Base-by-base conservation (phyloP, 1,140 invertebrate species). In the Lanistes nyassanus region DNA sequence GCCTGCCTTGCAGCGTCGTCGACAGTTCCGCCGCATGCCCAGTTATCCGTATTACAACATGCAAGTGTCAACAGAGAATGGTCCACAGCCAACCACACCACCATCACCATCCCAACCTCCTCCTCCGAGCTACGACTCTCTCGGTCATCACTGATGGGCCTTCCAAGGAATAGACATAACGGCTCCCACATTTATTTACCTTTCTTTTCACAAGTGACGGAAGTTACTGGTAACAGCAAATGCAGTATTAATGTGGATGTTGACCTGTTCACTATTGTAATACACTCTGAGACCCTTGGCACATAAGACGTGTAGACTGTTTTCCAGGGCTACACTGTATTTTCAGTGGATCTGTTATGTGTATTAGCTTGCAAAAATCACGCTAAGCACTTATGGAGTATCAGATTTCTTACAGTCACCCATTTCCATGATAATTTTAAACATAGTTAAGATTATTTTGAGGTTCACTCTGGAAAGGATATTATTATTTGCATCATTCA, bases 21-120 rank as follows among this genome's bases (percentile, higher is more conserved):
- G 60, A 29, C 26, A 66, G 37, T 39, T 70, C 36, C 72, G 71
- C 31, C 60, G 77, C 76, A 31, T 80, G 68, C 55, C 79, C 73
- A 71, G 79, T 71, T 64, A 80, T 76, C 76, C 77, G 6, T 79
- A 79, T 69, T 79, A 79, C 77, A 73, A 60, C 77, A 76, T 58
- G 53, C 60, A 72, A 1, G 39, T 60, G n/a, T 74, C 73, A 29
- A 58, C 68, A 13, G 29, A n/a, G 16, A 64, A 34, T 29, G 55
- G 11, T 74, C 56, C 53, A 31, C 74, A 26, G 31, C 62, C 26
- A 69, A 65, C 55, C 21, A 42, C 31, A 19, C 53, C 55, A n/a
- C 65, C 71, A 53, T 36, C 55, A 31, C 39, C 75, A 51, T 42
- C 62, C 62, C 19, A 34, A 9, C 58, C 36, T 65, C 64, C 23